Percentiles rank a stretch among this genome's conserved stretches.
These are phyloP conservation scores for Scartelaos histophorus DNA, from an alignment of 2,113 vertebrate genomes.

Conservation along the genomic window DNA sequence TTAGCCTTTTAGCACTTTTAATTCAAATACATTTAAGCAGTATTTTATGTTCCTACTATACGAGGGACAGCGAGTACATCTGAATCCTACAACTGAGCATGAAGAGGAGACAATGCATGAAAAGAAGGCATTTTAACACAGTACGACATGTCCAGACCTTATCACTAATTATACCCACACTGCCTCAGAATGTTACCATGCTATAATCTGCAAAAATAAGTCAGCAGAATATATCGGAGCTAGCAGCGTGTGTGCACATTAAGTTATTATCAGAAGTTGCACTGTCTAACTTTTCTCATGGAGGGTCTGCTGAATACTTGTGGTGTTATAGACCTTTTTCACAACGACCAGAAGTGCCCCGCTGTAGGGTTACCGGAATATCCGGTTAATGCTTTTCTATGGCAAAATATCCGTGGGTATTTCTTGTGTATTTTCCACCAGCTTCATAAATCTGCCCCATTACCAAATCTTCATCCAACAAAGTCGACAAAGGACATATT, in stretches of 20 bases:
- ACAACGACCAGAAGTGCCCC: no score
- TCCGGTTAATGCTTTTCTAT: no score
- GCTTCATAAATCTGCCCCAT: no score
- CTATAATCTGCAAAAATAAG: constrained; percentile 45
- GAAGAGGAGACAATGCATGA: constrained; percentile 57
- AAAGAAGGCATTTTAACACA: constrained; percentile 61
- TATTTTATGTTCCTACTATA: background rate
- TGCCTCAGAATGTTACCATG: constrained; percentile 56
- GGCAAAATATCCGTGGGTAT: no score
- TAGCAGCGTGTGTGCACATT: background rate
- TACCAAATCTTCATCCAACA: no score
- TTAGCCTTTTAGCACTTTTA: background rate
- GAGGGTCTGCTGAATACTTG: no score
- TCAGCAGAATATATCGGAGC: constrained; percentile 18
- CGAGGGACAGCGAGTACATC: constrained; percentile 1
- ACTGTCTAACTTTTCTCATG: no score
- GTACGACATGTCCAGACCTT: constrained; percentile 65
- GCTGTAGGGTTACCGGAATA: no score
- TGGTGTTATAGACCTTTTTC: no score
- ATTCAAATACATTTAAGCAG: background rate
- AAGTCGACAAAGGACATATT: no score
- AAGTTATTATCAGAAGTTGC: background rate
- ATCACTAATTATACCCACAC: constrained; percentile 69
- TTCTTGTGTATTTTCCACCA: no score
- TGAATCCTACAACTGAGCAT: constrained; percentile 31